Percentiles rank a stretch among this genome's conserved stretches.
Evolutionary conservation across 2,888 invertebrate species (phyloP).

Genomic region (Eurytoma californica): DNA sequence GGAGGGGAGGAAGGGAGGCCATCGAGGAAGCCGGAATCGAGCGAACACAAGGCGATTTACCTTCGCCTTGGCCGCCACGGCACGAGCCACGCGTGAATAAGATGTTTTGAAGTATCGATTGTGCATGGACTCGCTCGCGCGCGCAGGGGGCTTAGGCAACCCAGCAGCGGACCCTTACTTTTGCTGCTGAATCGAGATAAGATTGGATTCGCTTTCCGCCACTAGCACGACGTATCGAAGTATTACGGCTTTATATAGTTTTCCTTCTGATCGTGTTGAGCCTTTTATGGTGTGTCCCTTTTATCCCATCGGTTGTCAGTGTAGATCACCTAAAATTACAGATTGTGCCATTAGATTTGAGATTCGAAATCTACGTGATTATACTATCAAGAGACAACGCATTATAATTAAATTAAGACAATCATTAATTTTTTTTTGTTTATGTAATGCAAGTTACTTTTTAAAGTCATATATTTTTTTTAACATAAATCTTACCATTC

Average conservation of each 20-base stretch:
- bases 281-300: not conserved
- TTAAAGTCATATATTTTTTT: too few relatives aligned
- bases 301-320: not conserved
- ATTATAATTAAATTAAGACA: too few relatives aligned
- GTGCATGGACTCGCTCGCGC: constrained; percentile 13
- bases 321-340: too few relatives aligned
- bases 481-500: too few relatives aligned
- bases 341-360: too few relatives aligned
- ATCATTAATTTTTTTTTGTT: too few relatives aligned
- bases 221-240: not conserved
- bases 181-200: constrained; percentile 41
- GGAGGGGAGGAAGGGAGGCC: constrained; percentile 25
- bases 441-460: too few relatives aligned
- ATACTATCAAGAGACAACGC: too few relatives aligned
- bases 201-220: constrained; percentile 32
- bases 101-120: constrained; percentile 55
- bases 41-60: constrained; percentile 3
- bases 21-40: constrained; percentile 54
- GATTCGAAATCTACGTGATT: too few relatives aligned
- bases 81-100: constrained; percentile 45
- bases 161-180: constrained; percentile 12
- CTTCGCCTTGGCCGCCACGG: not conserved
- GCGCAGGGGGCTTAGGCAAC: not conserved
- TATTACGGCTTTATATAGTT: constrained; percentile 28
- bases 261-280: not conserved